Evolutionary conservation across 1,140 invertebrate genomes (phyloP).

Genomic region (Halictus rubicundus): DNA sequence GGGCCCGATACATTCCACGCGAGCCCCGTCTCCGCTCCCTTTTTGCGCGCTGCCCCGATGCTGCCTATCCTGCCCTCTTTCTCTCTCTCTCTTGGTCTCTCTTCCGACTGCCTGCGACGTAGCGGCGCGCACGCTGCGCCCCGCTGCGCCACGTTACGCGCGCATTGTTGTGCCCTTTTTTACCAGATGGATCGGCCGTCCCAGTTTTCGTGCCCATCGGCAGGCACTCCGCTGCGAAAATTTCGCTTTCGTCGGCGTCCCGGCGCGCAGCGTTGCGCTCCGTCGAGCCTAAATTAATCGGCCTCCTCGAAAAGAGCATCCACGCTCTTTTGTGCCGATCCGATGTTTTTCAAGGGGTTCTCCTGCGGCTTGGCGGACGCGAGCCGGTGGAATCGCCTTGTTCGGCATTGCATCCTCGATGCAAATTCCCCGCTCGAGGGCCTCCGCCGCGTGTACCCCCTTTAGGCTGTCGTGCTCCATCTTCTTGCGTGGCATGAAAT

Average conservation of each 20-base stretch:
- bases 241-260: conserved; percentile 49
- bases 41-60: conserved; percentile 54
- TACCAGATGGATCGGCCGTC: conserved; percentile 50
- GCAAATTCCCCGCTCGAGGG: not conserved
- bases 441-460: not conserved
- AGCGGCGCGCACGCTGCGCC: conserved; percentile 64
- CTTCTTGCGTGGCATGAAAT: not conserved
- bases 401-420: not conserved
- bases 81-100: too few species aligned
- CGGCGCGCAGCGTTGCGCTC: conserved; percentile 9
- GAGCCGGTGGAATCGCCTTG: not conserved
- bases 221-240: conserved; percentile 46
- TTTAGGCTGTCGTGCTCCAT: not conserved
- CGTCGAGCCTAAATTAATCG: conserved; percentile 33
- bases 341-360: not conserved
- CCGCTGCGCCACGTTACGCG: conserved; percentile 66
- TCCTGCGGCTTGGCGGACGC: not conserved
- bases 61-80: not conserved
- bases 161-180: conserved; percentile 69
- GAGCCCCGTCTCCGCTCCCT: conserved; percentile 45
- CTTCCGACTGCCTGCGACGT: conserved; percentile 31
- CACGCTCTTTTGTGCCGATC: not conserved
- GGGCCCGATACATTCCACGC: conserved; percentile 66
- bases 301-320: conserved; percentile 14
- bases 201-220: conserved; percentile 52